phyloP scores from a whole-genome alignment of 2,113 vertebrate genomes.

The Gulo gulo region DNA sequence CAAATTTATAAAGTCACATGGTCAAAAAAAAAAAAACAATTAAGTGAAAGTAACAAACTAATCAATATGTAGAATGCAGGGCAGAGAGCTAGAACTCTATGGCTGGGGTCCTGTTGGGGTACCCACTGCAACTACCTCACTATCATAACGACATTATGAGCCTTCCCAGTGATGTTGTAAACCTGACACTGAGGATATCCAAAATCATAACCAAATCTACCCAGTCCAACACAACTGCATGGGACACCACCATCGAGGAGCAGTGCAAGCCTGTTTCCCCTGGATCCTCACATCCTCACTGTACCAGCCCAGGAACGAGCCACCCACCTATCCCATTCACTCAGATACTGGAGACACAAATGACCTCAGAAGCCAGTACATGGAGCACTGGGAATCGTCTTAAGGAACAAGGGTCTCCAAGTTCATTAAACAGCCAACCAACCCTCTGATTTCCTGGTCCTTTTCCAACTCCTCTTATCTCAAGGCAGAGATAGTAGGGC shows the following conservation, averaged over 20 bases:
- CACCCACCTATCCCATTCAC: neutral
- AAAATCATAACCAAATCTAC: neutral
- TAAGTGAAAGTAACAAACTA: neutral
- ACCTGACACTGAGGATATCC: neutral
- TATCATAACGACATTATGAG: neutral
- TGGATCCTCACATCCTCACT: neutral
- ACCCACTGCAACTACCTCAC: neutral
- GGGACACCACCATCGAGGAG: fast-evolving
- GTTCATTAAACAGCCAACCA: neutral
- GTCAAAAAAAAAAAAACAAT: neutral
- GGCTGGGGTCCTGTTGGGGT: neutral
- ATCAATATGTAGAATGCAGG: neutral
- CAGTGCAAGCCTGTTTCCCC: fast-evolving
- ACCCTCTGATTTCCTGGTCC: neutral
- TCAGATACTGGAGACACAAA: no score
- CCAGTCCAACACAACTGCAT: fast-evolving
- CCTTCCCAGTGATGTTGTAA: neutral
- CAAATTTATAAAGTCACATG: neutral
- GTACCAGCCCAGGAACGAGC: neutral
- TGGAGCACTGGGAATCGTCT: neutral
- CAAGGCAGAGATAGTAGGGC: neutral
- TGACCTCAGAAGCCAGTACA: neutral
- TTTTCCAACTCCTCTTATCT: neutral
- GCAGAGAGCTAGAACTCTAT: neutral
- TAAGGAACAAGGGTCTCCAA: neutral